Evolutionary conservation across 2,888 invertebrate species (phyloP).

Genomic region (Reticulitermes lucifugus): DNA sequence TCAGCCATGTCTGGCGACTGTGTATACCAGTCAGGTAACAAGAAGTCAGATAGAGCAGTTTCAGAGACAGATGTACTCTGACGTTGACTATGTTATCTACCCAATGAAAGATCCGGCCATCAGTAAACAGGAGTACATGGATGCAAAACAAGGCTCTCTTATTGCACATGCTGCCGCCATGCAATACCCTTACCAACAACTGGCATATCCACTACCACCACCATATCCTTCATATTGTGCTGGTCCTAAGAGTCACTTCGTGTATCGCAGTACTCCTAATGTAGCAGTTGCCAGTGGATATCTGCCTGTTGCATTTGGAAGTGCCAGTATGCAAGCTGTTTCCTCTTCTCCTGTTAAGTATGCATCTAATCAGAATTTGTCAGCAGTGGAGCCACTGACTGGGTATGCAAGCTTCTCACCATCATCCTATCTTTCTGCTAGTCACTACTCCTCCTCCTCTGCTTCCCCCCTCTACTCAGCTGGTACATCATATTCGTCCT

Average conservation of each 20-base stretch:
- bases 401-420: slow-evolving; percentile 43
- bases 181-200: slow-evolving; percentile 52
- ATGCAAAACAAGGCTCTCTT: slow-evolving; percentile 85
- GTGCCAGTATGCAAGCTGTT: slow-evolving; percentile 49
- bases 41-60: slow-evolving; percentile 86
- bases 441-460: slow-evolving; percentile 62
- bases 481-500: slow-evolving; percentile 63
- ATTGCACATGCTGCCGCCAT: slow-evolving; percentile 69
- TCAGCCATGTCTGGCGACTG: slow-evolving; percentile 77
- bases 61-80: slow-evolving; percentile 89
- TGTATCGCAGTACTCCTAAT: slow-evolving; percentile 87
- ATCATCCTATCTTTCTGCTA: slow-evolving; percentile 54
- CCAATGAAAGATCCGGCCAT: slow-evolving; percentile 90
- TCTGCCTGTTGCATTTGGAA: slow-evolving; percentile 53
- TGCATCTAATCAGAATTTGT: slow-evolving; percentile 79
- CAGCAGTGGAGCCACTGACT: slow-evolving; percentile 41
- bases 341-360: slow-evolving; percentile 56
- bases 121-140: slow-evolving; percentile 91
- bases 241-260: slow-evolving; percentile 74
- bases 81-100: slow-evolving; percentile 92
- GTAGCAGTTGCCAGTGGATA: slow-evolving; percentile 62
- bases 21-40: slow-evolving; percentile 76
- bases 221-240: slow-evolving; percentile 69
- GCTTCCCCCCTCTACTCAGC: slow-evolving; percentile 65
- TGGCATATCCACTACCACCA: slow-evolving; percentile 66